These are phyloP conservation scores for Paraescarpia echinospica DNA, from an alignment of 1,140 invertebrate species.

Conservation along the genomic window DNA sequence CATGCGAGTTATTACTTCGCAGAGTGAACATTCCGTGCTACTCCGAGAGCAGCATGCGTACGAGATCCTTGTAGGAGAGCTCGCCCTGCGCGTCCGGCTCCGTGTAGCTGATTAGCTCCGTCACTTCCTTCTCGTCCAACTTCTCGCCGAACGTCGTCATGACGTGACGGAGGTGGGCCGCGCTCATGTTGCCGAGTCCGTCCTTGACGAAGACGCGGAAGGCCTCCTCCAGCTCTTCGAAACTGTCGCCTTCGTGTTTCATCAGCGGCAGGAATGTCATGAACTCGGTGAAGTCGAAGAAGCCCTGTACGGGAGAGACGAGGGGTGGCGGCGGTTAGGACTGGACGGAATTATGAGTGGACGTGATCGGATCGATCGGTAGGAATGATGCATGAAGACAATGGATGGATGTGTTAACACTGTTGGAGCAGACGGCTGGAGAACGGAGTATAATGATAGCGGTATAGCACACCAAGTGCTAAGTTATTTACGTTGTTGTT, in stretches of 20 bases:
- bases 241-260: conserved; percentile 16
- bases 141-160: conserved; percentile 27
- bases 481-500: too few species aligned
- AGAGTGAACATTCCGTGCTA: neutral
- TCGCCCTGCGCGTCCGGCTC: conserved; percentile 75
- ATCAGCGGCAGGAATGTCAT: conserved; percentile 20
- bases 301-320: conserved; percentile 13
- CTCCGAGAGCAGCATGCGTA: neutral
- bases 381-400: neutral
- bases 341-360: neutral
- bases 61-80: neutral
- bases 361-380: neutral
- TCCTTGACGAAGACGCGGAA: conserved; percentile 32
- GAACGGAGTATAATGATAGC: neutral
- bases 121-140: conserved; percentile 84
- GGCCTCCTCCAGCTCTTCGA: conserved; percentile 24
- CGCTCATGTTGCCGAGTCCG: conserved; percentile 54
- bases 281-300: conserved; percentile 26
- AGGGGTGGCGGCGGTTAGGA: neutral
- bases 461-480: neutral
- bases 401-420: neutral
- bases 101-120: conserved; percentile 76
- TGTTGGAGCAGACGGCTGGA: neutral
- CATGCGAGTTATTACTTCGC: too few species aligned
- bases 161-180: conserved; percentile 72